phyloP scores from a whole-genome alignment of 2,888 invertebrate species.

The Apamea sordens region DNA sequence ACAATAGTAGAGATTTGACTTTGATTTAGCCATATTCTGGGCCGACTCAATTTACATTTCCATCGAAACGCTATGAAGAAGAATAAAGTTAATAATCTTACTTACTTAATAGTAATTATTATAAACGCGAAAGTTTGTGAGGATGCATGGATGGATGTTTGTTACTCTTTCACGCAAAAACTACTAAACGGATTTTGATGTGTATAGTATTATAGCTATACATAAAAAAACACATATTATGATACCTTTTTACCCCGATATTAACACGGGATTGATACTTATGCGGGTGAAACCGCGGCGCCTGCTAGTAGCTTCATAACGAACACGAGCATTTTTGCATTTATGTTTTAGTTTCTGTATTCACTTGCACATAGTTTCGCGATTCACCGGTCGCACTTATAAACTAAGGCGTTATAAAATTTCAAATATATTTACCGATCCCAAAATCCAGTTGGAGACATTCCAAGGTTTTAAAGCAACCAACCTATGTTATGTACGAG shows the following conservation, averaged over 20 bases:
- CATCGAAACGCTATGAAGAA: neutral
- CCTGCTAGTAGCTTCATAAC: neutral
- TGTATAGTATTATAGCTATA: too few species aligned
- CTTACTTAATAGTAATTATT: too few species aligned
- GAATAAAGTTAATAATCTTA: too few species aligned
- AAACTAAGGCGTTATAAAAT: slow-evolving; percentile 20
- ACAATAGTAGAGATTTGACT: neutral
- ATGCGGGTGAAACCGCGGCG: too few species aligned
- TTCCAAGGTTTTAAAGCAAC: slow-evolving; percentile 48
- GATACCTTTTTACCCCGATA: too few species aligned
- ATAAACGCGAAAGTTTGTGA: too few species aligned
- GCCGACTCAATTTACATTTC: neutral
- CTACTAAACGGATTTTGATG: too few species aligned
- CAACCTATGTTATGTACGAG: slow-evolving; percentile 2
- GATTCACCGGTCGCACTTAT: neutral
- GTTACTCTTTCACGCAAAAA: too few species aligned
- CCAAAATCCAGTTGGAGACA: slow-evolving; percentile 36
- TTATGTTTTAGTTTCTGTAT: neutral
- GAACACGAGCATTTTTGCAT: neutral
- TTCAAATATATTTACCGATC: slow-evolving; percentile 16
- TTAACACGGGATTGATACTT: too few species aligned
- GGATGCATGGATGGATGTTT: too few species aligned
- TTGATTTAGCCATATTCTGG: neutral
- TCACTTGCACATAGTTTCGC: neutral
- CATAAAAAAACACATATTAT: too few species aligned